phyloP scores from a whole-genome alignment of 2,797 vertebrate species.

The Furcifer pardalis region DNA sequence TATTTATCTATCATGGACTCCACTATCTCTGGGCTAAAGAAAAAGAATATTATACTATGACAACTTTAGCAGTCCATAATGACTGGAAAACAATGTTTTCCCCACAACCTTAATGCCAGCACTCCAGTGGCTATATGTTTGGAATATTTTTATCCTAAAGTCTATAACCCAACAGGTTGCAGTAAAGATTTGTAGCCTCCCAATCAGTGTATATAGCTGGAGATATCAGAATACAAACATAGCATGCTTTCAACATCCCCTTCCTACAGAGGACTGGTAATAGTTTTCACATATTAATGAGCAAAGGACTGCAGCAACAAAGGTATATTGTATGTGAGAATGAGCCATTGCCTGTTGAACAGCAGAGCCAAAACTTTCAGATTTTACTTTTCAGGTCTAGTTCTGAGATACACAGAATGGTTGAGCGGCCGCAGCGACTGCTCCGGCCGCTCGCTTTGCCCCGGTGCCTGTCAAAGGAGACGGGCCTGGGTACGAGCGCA shows the following conservation, averaged over 20 bases:
- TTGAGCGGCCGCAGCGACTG: too few species aligned
- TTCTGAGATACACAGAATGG: too few species aligned
- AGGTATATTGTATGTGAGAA: background rate
- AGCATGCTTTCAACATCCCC: too few species aligned
- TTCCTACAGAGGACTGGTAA: too few species aligned
- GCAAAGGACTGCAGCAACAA: background rate
- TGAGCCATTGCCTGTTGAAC: background rate
- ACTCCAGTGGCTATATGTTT: slow-evolving; percentile 23
- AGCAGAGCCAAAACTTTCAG: background rate
- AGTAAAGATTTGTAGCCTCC: background rate
- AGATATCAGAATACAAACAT: background rate
- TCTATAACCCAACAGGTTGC: slow-evolving; percentile 3
- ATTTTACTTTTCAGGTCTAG: background rate
- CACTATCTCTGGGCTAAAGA: slow-evolving; percentile 46
- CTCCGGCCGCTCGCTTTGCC: too few species aligned
- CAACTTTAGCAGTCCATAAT: slow-evolving; percentile 26
- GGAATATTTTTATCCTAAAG: slow-evolving; percentile 21
- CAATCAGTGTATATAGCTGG: background rate
- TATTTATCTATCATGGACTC: slow-evolving; percentile 77
- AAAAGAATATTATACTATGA: slow-evolving; percentile 50
- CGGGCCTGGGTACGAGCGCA: too few species aligned
- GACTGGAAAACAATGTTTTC: slow-evolving; percentile 57
- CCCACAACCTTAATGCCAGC: slow-evolving; percentile 21
- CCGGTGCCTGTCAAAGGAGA: too few species aligned
- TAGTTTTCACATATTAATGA: background rate